These are phyloP conservation scores for Atethmia centrago DNA, from an alignment of 2,888 invertebrate genomes.

Conservation along the genomic window DNA sequence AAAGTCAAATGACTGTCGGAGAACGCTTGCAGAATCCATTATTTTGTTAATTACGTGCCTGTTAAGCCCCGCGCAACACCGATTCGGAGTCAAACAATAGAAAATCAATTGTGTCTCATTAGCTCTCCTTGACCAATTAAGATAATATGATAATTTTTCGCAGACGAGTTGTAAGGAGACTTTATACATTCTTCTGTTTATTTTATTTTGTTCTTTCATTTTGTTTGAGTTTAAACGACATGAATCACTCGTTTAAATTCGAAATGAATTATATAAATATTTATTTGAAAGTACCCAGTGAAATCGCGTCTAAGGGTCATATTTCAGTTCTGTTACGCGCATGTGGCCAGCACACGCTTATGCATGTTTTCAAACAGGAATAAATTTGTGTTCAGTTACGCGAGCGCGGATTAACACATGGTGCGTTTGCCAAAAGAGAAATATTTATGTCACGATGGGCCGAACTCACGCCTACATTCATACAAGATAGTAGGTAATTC, in stretches of 20 bases:
- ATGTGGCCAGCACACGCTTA: constrained; percentile 32
- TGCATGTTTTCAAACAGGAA: constrained; percentile 38
- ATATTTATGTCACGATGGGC: constrained; percentile 39
- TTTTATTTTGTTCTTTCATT: too few relatives aligned
- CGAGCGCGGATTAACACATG: constrained; percentile 24
- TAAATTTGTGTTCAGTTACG: constrained; percentile 30
- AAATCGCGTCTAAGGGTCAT: constrained; percentile 3
- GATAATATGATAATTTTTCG: constrained; percentile 24
- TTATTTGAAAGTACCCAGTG: constrained; percentile 12
- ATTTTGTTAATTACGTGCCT: constrained; percentile 10
- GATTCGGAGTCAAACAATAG: too few relatives aligned
- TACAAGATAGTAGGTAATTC: too few relatives aligned
- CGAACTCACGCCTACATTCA: not conserved
- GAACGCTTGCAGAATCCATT: too few relatives aligned
- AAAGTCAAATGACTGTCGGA: too few relatives aligned
- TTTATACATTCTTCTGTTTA: constrained; percentile 10
- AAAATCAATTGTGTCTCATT: too few relatives aligned
- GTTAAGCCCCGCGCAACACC: too few relatives aligned
- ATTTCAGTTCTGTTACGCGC: constrained; percentile 12
- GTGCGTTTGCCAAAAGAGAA: constrained; percentile 41
- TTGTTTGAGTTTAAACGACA: too few relatives aligned
- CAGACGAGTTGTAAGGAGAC: not conserved
- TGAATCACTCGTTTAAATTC: too few relatives aligned
- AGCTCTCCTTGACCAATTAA: too few relatives aligned
- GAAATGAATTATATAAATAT: too few relatives aligned